phyloP scores from a whole-genome alignment of 2,888 invertebrate species.

The Linnaemya tessellans region DNA sequence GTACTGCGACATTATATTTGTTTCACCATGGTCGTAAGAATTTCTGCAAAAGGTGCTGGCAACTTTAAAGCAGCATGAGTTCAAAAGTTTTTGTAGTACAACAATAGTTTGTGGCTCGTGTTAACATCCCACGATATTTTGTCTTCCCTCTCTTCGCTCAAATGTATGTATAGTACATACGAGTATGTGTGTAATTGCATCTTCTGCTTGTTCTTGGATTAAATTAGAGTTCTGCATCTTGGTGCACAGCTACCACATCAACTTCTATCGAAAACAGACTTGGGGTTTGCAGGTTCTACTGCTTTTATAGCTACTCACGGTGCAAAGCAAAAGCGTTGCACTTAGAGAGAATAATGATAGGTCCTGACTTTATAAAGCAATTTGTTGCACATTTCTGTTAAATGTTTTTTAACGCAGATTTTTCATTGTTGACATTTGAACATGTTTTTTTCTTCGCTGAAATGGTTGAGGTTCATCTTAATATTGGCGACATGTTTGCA shows the following conservation, averaged over 20 bases:
- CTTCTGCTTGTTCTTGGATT: slow-evolving; percentile 51
- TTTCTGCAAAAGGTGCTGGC: slow-evolving; percentile 27
- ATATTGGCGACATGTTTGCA: slow-evolving; percentile 64
- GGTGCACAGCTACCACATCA: slow-evolving; percentile 43
- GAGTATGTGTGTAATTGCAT: slow-evolving; percentile 5
- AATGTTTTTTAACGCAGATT: slow-evolving; percentile 59
- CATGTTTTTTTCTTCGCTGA: slow-evolving; percentile 41
- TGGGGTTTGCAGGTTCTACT: slow-evolving; percentile 11
- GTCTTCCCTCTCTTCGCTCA: slow-evolving; percentile 20
- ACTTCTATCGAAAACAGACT: slow-evolving; percentile 25
- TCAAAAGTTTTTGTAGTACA: slow-evolving; percentile 52
- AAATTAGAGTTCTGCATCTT: slow-evolving; percentile 58
- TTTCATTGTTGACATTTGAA: slow-evolving; percentile 69
- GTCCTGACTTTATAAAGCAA: slow-evolving; percentile 65
- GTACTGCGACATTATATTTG: no score
- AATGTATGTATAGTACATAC: no score
- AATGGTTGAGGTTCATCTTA: slow-evolving; percentile 36
- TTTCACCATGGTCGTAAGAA: no score
- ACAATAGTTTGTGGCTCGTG: slow-evolving; percentile 72
- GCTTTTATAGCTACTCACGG: background rate
- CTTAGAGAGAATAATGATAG: slow-evolving; percentile 66
- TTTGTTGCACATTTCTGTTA: slow-evolving; percentile 69
- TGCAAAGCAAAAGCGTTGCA: slow-evolving; percentile 27
- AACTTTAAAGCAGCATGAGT: slow-evolving; percentile 29
- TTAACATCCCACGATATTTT: slow-evolving; percentile 71